Base-by-base conservation (phyloP, 1,140 invertebrate species). In the Nephila pilipes region DNA sequence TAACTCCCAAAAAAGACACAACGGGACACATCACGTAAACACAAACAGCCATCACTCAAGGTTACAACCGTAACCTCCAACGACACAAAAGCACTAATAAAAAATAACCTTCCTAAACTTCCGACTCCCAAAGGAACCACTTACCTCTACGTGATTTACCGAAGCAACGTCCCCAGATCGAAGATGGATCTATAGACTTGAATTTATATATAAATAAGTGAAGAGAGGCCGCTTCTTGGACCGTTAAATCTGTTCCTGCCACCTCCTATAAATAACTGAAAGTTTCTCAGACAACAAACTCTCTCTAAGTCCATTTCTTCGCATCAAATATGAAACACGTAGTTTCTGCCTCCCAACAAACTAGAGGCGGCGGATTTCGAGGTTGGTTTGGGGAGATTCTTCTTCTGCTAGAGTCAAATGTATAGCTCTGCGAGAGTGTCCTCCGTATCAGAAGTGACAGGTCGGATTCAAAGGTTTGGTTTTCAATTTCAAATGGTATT, bases 161-260 rank as follows among this genome's bases (percentile, higher is more conserved):
- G 25, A 29, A 25, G 10, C 10, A 14, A 12, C 29, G 65, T 69
- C 65, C 25, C 18, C n/a, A 25, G 29, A 69, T 69, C 29, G 29
- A 69, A 69, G 65, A 69, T 32, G 14, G 65, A 69, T 69, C 10
- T 25, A 25, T 83, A 29, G 80, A 83, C 38, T 54, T 32, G 85
- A 69, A 87, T 46, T 25, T 29, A 69, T 54, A n/a, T n/a, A 87
- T 87, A 65, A 87, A 87, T 87, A 87, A 87, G 60, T 46, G 85
- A 87, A 38, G 18, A 38, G 58, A 63, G 12, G 81, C 25, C 0
- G 5, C 12, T 22, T 58, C n/a, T 54, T 20, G 36, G 38, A 65
- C 85, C 85, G 57, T 63, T 87, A 69, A 87, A 69, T 87, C 55
- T 85, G 54, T 55, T 57, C 36, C 85, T 25, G 32, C 63, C 32